phyloP scores from a whole-genome alignment of 2,888 invertebrate species.

The Congeria kusceri region DNA sequence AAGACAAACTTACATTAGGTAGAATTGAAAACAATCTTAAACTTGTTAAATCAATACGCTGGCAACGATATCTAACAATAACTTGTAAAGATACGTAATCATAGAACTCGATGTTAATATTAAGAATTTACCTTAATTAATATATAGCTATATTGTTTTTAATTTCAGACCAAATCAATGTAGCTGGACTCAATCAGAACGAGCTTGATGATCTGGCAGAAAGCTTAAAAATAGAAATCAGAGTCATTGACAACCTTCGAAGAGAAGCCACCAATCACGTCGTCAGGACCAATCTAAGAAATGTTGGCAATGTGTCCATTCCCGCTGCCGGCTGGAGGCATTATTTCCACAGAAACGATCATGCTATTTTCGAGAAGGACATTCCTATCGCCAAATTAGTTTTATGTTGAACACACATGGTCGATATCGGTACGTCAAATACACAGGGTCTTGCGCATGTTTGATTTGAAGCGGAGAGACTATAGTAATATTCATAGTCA shows the following conservation, averaged over 20 bases:
- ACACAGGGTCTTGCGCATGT: constrained; percentile 49
- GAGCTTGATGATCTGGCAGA: constrained; percentile 48
- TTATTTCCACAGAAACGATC: constrained; percentile 72
- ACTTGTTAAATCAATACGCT: no score
- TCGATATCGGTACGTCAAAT: constrained; percentile 66
- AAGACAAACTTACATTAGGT: no score
- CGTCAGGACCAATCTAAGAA: constrained; percentile 44
- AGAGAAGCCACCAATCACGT: constrained; percentile 39
- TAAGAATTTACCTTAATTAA: no score
- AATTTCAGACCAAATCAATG: not conserved
- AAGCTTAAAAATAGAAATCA: constrained; percentile 34
- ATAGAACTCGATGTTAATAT: no score
- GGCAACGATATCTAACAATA: no score
- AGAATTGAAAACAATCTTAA: no score
- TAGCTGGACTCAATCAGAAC: constrained; percentile 27
- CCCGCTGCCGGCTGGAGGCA: constrained; percentile 65
- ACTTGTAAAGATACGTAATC: no score
- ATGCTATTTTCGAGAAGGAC: no score
- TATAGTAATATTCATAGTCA: constrained; percentile 52
- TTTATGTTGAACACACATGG: constrained; percentile 52
- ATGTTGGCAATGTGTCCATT: constrained; percentile 45
- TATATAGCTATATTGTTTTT: no score
- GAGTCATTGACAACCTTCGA: constrained; percentile 55
- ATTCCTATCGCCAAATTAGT: constrained; percentile 22
- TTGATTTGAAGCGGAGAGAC: constrained; percentile 31